Evolutionary conservation across 2,888 invertebrate species (phyloP).

Genomic region (Apodemia mormo): DNA sequence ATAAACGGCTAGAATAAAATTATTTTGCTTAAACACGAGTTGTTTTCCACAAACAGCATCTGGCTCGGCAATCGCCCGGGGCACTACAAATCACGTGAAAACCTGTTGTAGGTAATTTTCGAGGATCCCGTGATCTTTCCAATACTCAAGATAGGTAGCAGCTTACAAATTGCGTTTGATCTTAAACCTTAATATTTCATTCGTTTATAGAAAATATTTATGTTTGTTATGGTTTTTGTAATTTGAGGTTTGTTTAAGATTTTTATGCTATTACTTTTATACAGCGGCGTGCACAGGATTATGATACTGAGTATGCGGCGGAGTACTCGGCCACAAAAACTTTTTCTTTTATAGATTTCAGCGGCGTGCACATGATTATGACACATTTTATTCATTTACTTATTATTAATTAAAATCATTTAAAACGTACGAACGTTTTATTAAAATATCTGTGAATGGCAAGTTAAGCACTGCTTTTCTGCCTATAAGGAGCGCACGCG

Average conservation of each 20-base stretch:
- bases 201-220: constrained; percentile 44
- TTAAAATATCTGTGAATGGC: too few relatives aligned
- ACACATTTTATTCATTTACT: too few relatives aligned
- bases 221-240: not conserved
- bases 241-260: not conserved
- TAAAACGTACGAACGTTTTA: too few relatives aligned
- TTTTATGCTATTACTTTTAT: not conserved
- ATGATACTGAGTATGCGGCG: too few relatives aligned
- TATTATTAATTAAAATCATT: too few relatives aligned
- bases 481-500: too few relatives aligned
- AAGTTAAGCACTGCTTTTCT: too few relatives aligned
- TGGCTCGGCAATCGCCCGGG: constrained; percentile 61
- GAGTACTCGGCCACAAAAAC: too few relatives aligned
- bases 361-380: too few relatives aligned
- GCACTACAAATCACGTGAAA: constrained; percentile 77
- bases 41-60: constrained; percentile 64
- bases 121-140: constrained; percentile 58
- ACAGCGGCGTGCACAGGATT: too few relatives aligned
- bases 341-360: too few relatives aligned
- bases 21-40: constrained; percentile 59
- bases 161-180: constrained; percentile 74
- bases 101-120: constrained; percentile 76
- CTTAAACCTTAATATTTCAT: constrained; percentile 74
- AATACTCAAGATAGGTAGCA: constrained; percentile 63
- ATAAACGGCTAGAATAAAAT: constrained; percentile 52